A percentile compares a stretch with the other conserved stretches of the same genome.
These are phyloP conservation scores for Arrhopalites spinosus DNA, from an alignment of 2,888 invertebrate species.

Conservation along the genomic window DNA sequence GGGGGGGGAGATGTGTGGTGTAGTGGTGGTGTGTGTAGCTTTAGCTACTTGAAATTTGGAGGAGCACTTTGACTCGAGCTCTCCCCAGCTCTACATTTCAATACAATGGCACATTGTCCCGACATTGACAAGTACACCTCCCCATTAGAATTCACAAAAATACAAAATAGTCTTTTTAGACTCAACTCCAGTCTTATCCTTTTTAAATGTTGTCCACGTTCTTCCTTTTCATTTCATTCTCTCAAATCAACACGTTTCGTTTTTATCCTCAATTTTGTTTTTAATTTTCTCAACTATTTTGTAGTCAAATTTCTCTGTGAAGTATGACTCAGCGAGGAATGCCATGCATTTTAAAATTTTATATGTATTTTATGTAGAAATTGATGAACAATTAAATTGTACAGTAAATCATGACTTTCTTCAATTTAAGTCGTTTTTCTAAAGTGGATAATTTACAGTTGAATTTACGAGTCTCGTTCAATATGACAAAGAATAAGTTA, in stretches of 20 bases:
- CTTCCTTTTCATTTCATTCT: neutral
- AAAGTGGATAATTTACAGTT: too few species aligned
- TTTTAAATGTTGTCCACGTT: neutral
- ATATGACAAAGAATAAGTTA: too few species aligned
- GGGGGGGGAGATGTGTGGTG: too few species aligned
- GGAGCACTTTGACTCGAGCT: constrained; percentile 19
- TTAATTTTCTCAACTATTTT: neutral
- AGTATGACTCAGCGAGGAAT: too few species aligned
- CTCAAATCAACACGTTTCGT: neutral
- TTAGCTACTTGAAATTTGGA: neutral
- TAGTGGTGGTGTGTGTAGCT: neutral
- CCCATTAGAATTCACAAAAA: constrained; percentile 7
- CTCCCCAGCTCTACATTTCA: constrained; percentile 1
- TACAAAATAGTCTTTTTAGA: constrained; percentile 4
- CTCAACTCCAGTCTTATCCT: too few species aligned
- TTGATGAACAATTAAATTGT: too few species aligned
- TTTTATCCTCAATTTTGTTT: neutral
- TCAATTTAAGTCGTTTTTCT: too few species aligned
- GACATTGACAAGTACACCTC: constrained; percentile 6
- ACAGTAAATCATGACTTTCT: too few species aligned
- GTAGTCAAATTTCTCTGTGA: neutral
- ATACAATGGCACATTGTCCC: neutral
- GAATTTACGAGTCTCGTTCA: too few species aligned
- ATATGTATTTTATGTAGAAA: too few species aligned
- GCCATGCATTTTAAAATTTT: too few species aligned